Conservation (phyloP, 2,888 invertebrate genomes). For the Hydropsyche betteni region DNA sequence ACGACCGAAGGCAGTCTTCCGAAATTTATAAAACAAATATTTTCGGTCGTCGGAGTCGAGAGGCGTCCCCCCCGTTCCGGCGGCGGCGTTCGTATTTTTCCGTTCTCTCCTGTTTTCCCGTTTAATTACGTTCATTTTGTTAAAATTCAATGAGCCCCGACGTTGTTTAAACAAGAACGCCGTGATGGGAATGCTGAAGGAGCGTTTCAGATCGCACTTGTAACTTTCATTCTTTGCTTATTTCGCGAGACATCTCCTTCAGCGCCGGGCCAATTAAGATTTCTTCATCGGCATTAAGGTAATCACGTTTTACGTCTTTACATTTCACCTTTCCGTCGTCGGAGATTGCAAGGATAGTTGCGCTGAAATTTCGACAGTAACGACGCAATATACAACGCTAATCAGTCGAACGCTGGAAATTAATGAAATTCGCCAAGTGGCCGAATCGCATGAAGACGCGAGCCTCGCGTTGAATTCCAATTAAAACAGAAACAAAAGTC, state of each 20-base stretch:
- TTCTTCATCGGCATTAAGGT: slow-evolving; percentile 43
- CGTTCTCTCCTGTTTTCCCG: slow-evolving; percentile 38
- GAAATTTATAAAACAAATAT: slow-evolving; percentile 22
- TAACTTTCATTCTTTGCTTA: slow-evolving; percentile 43
- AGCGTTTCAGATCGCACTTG: slow-evolving; percentile 40
- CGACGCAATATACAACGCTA: background rate
- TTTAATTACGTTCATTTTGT: slow-evolving; percentile 49
- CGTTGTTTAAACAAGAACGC: slow-evolving; percentile 43
- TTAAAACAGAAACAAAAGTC: background rate
- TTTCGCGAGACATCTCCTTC: slow-evolving; percentile 38
- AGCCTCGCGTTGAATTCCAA: background rate
- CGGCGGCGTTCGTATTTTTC: slow-evolving; percentile 8
- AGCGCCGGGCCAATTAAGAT: slow-evolving; percentile 44
- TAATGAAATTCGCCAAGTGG: background rate
- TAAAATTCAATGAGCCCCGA: slow-evolving; percentile 49
- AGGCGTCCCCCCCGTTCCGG: background rate
- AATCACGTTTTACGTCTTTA: slow-evolving; percentile 41
- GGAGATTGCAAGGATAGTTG: background rate
- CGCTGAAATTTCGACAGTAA: background rate
- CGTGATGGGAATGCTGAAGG: slow-evolving; percentile 46
- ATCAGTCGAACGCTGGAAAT: background rate
- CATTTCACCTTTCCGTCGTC: background rate
- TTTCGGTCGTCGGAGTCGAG: slow-evolving; percentile 17
- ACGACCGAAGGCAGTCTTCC: slow-evolving; percentile 11
- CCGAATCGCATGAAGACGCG: background rate